A percentile compares a stretch with the other conserved stretches of the same genome.
phyloP scores from a whole-genome alignment of 2,113 vertebrate genomes.

The Motacilla tschutschensis region DNA sequence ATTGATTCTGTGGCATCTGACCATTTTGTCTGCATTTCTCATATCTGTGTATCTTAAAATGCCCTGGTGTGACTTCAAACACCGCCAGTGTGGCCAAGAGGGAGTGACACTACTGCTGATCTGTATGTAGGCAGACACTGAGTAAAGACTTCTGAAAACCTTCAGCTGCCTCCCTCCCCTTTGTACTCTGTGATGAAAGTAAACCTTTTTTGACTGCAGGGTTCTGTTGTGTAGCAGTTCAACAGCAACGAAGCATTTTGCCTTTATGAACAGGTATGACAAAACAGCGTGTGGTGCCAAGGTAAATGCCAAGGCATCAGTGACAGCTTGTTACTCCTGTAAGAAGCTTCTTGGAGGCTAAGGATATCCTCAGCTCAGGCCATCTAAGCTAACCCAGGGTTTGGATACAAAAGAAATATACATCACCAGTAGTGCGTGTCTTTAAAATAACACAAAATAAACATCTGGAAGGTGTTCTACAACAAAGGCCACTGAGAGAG shows the following conservation, averaged over 20 bases:
- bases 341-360: neutral
- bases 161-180: neutral
- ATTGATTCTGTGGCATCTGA: neutral
- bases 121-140: neutral
- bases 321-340: neutral
- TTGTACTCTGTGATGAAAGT: neutral
- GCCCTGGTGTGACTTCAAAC: neutral
- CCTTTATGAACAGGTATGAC: neutral
- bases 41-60: neutral
- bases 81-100: neutral
- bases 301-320: neutral
- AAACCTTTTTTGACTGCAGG: neutral
- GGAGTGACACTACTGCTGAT: neutral
- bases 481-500: neutral
- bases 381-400: neutral
- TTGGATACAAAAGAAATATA: neutral
- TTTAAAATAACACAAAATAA: neutral
- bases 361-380: neutral
- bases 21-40: neutral
- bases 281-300: fast-evolving
- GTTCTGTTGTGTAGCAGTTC: neutral
- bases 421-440: fast-evolving
- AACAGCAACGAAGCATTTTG: neutral
- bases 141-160: neutral
- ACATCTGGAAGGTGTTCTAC: neutral